Conservation (phyloP, 2,888 invertebrate species). For the Parnassius orleans region DNA sequence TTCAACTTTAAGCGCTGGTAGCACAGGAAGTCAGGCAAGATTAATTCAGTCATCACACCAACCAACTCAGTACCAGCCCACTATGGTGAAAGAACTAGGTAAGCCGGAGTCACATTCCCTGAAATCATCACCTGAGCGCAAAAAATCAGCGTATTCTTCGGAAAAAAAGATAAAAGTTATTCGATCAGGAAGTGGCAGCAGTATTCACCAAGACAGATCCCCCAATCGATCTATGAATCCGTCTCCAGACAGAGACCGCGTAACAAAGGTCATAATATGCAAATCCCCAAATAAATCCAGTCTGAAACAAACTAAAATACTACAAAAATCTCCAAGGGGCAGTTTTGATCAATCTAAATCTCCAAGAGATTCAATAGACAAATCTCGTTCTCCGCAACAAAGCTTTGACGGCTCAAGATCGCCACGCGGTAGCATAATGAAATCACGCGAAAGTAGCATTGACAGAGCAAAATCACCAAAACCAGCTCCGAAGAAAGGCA, state of each 20-base stretch:
- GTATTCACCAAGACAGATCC: constrained; percentile 70
- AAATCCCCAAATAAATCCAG: constrained; percentile 76
- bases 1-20: constrained; percentile 95
- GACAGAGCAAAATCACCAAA: constrained; percentile 73
- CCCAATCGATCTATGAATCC: constrained; percentile 59
- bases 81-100: constrained; percentile 94
- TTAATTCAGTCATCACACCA: constrained; percentile 97
- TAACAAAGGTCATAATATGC: constrained; percentile 75
- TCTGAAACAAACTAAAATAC: constrained; percentile 64
- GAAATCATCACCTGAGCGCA: constrained; percentile 76
- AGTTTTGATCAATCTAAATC: constrained; percentile 76
- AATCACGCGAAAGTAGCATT: constrained; percentile 69
- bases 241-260: constrained; percentile 68
- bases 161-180: constrained; percentile 73
- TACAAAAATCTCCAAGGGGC: constrained; percentile 77
- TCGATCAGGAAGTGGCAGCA: constrained; percentile 79
- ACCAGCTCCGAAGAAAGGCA: constrained; percentile 74
- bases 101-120: constrained; percentile 82
- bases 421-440: constrained; percentile 74
- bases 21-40: constrained; percentile 95
- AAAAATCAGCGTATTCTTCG: constrained; percentile 43
- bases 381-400: constrained; percentile 78
- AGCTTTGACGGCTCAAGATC: constrained; percentile 78
- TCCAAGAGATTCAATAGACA: constrained; percentile 80
- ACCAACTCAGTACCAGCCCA: constrained; percentile 94